A percentile compares a stretch with the other conserved stretches of the same genome.
phyloP scores from a whole-genome alignment of 1,140 invertebrate species.

The Pseudoatta argentina region DNA sequence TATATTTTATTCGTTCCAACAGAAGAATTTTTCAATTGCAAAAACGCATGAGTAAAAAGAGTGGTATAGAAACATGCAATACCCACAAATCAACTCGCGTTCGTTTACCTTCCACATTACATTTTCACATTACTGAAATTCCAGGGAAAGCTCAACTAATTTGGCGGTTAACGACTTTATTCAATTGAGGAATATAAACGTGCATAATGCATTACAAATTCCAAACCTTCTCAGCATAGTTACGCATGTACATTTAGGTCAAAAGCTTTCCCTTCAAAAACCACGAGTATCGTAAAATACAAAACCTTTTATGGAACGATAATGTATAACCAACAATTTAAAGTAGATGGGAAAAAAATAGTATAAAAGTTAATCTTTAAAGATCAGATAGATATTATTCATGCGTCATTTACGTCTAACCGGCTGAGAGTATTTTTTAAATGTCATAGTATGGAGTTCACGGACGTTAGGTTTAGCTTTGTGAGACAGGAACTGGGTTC shows the following conservation, averaged over 20 bases:
- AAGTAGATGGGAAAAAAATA: not conserved
- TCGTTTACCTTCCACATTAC: not conserved
- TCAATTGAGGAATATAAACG: conserved; percentile 35
- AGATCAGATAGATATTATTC: conserved; percentile 39
- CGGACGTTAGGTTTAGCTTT: conserved; percentile 42
- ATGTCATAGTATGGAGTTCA: conserved; percentile 55
- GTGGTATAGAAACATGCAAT: not conserved
- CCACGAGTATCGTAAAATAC: not conserved
- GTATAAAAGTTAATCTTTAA: conserved; percentile 25
- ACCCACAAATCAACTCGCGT: not conserved
- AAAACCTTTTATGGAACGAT: not conserved
- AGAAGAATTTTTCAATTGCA: not conserved
- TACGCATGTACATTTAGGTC: not conserved
- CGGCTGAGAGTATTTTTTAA: conserved; percentile 42
- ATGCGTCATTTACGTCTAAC: conserved; percentile 28
- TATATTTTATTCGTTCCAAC: not conserved
- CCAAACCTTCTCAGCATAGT: not conserved
- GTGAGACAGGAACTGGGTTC: not conserved
- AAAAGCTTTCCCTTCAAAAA: not conserved
- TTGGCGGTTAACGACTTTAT: conserved; percentile 26
- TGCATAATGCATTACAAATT: conserved; percentile 12
- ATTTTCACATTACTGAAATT: conserved; percentile 25
- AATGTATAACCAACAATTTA: not conserved
- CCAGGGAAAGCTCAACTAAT: conserved; percentile 4
- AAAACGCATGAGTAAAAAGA: not conserved